Evolutionary conservation across 2,888 invertebrate species (phyloP), one percentile per base, ranked within the genome.

Genomic region (Malacosoma neustria): DNA sequence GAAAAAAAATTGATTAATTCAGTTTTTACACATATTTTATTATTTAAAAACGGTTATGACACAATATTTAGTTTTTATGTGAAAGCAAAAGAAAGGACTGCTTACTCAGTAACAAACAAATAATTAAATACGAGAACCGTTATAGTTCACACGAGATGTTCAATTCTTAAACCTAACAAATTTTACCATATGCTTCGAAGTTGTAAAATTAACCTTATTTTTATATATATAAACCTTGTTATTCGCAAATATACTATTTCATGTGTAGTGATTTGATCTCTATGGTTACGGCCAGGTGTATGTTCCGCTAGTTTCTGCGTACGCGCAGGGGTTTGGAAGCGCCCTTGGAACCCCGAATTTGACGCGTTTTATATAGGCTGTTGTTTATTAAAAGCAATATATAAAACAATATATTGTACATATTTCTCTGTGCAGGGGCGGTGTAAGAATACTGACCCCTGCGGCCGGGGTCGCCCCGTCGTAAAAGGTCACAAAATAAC

Each of bases 201-300:
- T 22, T 22, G 5, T 0, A 22, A 22, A 22, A 5, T 22, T 7
- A 9, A 22, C 22, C 9, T 22, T 22, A 22, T 22, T 22, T 9
- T 22, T 9, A 22, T 3, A 3, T 22, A n/a, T n/a, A n/a, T n/a
- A n/a, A n/a, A 7, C 22, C 13, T 14, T 11, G 12, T 11, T 13
- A n/a, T 30, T 4, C n/a, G 35, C 13, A 35, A 11, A 41, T 3
- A 22, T 9, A 38, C 36, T 38, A 34, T 42, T 32, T 37, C 31
- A 32, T 38, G 40, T 72, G 67, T 76, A 71, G 73, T 84, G 84
- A 85, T 85, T 85, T 72, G 69, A 77, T 84, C 79, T 61, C 84
- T 73, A 85, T 85, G 81, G 85, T 73, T 68, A 85, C 84, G 43
- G 67, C 84, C 84, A 85, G 84, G 84, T 85, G 84, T 70, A 55